phyloP scores from a whole-genome alignment of 2,113 vertebrate species.

The Oryzias melastigma region DNA sequence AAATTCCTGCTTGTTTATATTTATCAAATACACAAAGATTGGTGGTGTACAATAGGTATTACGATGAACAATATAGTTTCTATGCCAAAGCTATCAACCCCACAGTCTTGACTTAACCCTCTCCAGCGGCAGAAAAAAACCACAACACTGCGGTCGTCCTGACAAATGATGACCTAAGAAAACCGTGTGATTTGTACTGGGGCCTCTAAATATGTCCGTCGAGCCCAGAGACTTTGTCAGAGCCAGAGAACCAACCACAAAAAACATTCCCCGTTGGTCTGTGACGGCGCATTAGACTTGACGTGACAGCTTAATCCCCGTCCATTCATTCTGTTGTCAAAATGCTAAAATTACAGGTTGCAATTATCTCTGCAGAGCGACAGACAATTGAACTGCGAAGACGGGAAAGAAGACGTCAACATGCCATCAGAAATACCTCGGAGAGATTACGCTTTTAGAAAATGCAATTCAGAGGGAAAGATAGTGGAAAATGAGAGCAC shows the following conservation, averaged over 20 bases:
- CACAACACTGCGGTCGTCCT: conserved; percentile 18
- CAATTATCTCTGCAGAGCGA: conserved; percentile 38
- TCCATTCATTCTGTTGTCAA: conserved; percentile 38
- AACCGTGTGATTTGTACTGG: conserved; percentile 43
- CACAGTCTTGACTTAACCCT: conserved; percentile 26
- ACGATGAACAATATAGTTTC: too few species aligned
- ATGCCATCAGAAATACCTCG: conserved; percentile 1
- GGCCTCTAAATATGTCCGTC: conserved; percentile 34
- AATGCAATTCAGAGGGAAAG: conserved; percentile 3
- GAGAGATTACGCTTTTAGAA: not conserved
- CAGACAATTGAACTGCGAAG: not conserved
- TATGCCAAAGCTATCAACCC: too few species aligned
- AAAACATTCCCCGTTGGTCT: conserved; percentile 1
- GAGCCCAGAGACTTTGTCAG: not conserved
- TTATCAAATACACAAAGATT: too few species aligned
- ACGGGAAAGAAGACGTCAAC: conserved; percentile 1
- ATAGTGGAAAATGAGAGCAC: not conserved
- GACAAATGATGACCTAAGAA: conserved; percentile 27
- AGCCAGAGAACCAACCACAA: conserved; percentile 12
- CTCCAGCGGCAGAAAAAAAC: conserved; percentile 33
- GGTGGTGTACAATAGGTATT: too few species aligned
- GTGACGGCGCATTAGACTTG: conserved; percentile 5
- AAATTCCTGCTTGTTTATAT: too few species aligned
- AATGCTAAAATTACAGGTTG: conserved; percentile 9
- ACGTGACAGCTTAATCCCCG: conserved; percentile 40